Conservation (phyloP, 2,797 vertebrate genomes). For the Falco berigora region DNA sequence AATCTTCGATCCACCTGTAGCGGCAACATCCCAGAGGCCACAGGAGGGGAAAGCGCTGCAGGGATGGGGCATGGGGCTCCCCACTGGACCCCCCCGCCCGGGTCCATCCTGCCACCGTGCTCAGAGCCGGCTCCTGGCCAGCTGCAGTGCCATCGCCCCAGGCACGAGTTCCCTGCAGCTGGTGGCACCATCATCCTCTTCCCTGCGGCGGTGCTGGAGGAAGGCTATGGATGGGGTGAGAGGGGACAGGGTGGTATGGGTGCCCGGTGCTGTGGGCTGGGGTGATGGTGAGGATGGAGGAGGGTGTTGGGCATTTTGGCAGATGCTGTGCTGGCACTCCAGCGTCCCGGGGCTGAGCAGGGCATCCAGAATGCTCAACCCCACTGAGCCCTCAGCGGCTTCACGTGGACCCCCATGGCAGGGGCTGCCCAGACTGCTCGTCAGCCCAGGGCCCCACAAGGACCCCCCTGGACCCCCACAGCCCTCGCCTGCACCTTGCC, state of each 20-base stretch:
- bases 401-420: fast-evolving
- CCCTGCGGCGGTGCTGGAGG: not conserved
- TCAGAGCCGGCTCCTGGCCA: fast-evolving
- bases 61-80: not conserved
- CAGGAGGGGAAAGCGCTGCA: fast-evolving
- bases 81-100: fast-evolving
- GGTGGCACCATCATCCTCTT: fast-evolving
- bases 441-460: fast-evolving
- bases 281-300: not conserved
- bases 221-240: not conserved
- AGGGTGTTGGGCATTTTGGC: not conserved
- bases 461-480: not conserved
- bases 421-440: not conserved
- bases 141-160: not conserved
- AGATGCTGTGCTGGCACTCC: not conserved
- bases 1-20: not conserved
- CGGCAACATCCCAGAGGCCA: not conserved
- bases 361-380: fast-evolving
- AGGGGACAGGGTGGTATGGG: not conserved
- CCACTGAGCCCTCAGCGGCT: fast-evolving
- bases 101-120: fast-evolving
- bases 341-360: fast-evolving
- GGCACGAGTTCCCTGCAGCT: fast-evolving
- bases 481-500: not conserved
- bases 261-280: not conserved